A percentile compares a stretch with the other conserved stretches of the same genome.
Conservation (phyloP, 2,113 vertebrate genomes). For the Cygnus buccinator region DNA sequence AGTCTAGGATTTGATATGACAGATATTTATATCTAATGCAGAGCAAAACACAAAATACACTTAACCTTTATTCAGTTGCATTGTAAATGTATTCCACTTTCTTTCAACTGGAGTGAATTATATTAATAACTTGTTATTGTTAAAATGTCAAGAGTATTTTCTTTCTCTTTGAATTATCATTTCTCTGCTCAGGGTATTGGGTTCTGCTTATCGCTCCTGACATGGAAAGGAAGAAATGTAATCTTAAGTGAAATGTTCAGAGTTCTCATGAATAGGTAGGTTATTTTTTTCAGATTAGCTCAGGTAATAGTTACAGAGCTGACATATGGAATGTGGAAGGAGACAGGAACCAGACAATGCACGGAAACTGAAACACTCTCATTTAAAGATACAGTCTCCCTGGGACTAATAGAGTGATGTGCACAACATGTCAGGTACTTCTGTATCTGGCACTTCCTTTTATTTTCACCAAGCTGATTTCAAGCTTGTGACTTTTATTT, state of each 20-base stretch:
- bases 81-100: constrained; percentile 67
- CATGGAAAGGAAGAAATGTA: constrained; percentile 63
- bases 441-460: not conserved
- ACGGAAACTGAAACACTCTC: not conserved
- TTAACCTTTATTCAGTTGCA: constrained; percentile 70
- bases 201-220: constrained; percentile 70
- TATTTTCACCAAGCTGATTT: constrained; percentile 15
- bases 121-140: constrained; percentile 78
- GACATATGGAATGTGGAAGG: constrained; percentile 18
- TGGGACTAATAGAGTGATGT: not conserved
- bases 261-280: constrained; percentile 41
- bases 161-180: constrained; percentile 74
- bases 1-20: constrained; percentile 62
- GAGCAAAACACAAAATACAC: constrained; percentile 72
- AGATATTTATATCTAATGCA: constrained; percentile 72
- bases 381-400: not conserved
- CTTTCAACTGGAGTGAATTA: constrained; percentile 70
- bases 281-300: constrained; percentile 64
- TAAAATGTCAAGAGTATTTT: constrained; percentile 78
- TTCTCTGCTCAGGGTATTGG: constrained; percentile 63
- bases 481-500: not conserved
- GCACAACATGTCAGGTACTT: not conserved
- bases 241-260: constrained; percentile 68
- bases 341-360: constrained; percentile 40
- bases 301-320: constrained; percentile 44